Evolutionary conservation across 2,113 vertebrate genomes (phyloP), one percentile per base, ranked within the genome.

Genomic region (Butastur rufipennis): DNA sequence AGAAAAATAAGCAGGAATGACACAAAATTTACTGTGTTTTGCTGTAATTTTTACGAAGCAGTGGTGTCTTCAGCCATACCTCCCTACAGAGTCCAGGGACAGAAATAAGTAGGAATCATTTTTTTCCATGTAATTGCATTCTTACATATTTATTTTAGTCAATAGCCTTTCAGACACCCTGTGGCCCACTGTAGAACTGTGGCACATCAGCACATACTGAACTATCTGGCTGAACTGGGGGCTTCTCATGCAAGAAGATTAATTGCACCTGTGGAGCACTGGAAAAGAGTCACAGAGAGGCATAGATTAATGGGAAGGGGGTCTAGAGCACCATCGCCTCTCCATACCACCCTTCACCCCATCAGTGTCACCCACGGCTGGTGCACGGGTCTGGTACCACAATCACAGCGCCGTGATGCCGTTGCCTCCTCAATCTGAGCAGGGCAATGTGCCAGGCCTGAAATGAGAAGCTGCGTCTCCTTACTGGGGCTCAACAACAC

Each of bases 341-440:
- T 47, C 38, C 43, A 34, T 13, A 67, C 1, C 15, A 62, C 14
- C 32, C 20, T 22, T 68, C 8, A 48, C 8, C 26, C 27, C n/a
- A 18, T 47, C 80, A 66, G 21, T 20, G 36, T 23, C 48, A 88
- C 7, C 25, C 0, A 0, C 21, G 59, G n/a, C 36, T 1, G 0
- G 53, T 38, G 36, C 18, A 47, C 19, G 17, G 48, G 11, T 71
- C 81, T 52, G 34, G 13, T 50, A 63, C 16, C 14, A 42, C 25
- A 59, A 0, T 26, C 3, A 1, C 2, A 1, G 31, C 15, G 21
- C 20, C 53, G 7, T 6, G 18, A 7, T 31, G 31, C 22, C 55
- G 22, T 43, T 5, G 1, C 47, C 11, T 5, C 9, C 59, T 40
- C 9, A 36, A 2, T 12, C 13, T 63, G 32, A 84, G 26, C 27